phyloP scores from a whole-genome alignment of 2,113 vertebrate genomes.

The Anguilla japonica region DNA sequence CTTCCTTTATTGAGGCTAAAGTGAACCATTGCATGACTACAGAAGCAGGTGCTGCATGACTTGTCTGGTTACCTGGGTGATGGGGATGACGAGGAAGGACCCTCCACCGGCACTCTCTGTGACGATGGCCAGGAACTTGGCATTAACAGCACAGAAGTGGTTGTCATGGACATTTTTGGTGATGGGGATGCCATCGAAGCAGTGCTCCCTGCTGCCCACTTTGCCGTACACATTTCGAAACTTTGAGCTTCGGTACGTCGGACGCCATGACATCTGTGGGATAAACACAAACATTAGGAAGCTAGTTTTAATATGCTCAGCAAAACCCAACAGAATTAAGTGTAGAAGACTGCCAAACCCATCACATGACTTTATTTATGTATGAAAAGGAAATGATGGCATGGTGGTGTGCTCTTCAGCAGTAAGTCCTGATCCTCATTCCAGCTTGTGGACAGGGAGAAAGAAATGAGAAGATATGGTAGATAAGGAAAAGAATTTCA shows the following conservation, averaged over 20 bases:
- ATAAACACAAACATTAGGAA: neutral
- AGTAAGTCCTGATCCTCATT: neutral
- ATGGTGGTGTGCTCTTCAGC: neutral
- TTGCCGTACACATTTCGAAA: constrained; percentile 98
- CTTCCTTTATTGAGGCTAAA: no score
- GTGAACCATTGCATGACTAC: neutral
- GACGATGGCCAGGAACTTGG: constrained; percentile 90
- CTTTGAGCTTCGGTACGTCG: constrained; percentile 98
- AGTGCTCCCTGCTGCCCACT: constrained; percentile 90
- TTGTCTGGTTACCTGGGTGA: constrained; percentile 80
- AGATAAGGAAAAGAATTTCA: neutral
- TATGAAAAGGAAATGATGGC: neutral
- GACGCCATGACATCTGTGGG: constrained; percentile 97
- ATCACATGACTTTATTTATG: neutral
- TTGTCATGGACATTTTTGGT: constrained; percentile 99
- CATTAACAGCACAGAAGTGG: constrained; percentile 95
- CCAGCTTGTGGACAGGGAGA: neutral
- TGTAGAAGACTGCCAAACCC: neutral
- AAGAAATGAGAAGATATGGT: neutral
- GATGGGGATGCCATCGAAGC: constrained; percentile 93
- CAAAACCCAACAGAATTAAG: neutral
- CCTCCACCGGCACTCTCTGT: constrained; percentile 91
- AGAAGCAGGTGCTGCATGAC: neutral
- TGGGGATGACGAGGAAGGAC: constrained; percentile 89
- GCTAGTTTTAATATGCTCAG: neutral